A percentile compares a stretch with the other conserved stretches of the same genome.
Conservation (phyloP, 2,797 vertebrate species). For the Hybognathus amarus region DNA sequence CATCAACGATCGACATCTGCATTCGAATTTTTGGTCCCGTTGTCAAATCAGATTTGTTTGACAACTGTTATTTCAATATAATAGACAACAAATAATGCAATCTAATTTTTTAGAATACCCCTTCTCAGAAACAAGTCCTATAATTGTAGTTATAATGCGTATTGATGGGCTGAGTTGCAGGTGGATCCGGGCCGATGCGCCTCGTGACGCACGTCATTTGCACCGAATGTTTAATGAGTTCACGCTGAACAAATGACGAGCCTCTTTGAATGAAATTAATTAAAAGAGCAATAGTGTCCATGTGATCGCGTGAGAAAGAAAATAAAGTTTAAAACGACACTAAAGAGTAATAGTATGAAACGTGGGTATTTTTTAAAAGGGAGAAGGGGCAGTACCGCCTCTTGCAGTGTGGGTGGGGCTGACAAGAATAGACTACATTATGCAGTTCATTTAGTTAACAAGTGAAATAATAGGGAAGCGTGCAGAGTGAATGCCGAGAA, state of each 20-base stretch:
- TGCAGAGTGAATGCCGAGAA: slow-evolving; percentile 98
- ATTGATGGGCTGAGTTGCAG: slow-evolving; percentile 43
- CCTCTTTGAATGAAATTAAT: slow-evolving; percentile 49
- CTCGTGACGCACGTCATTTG: slow-evolving; percentile 23
- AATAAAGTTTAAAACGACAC: slow-evolving; percentile 83
- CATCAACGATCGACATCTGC: background rate
- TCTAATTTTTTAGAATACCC: background rate
- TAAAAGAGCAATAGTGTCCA: slow-evolving; percentile 60
- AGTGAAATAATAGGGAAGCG: slow-evolving; percentile 99
- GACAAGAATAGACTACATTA: slow-evolving; percentile 99
- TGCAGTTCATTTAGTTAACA: slow-evolving; percentile 99
- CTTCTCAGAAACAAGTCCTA: background rate
- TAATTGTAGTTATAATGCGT: slow-evolving; percentile 5
- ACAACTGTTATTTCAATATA: background rate
- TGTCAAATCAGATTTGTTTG: background rate
- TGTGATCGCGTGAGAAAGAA: slow-evolving; percentile 67
- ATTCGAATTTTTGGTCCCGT: background rate
- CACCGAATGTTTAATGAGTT: slow-evolving; percentile 40
- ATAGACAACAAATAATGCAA: background rate
- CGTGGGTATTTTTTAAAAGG: slow-evolving; percentile 74
- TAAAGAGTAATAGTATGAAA: slow-evolving; percentile 72
- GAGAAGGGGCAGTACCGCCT: slow-evolving; percentile 85
- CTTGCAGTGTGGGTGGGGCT: slow-evolving; percentile 98
- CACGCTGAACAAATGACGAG: slow-evolving; percentile 29
- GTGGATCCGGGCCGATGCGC: slow-evolving; percentile 43